A percentile compares a stretch with the other conserved stretches of the same genome.
Evolutionary conservation across 2,888 invertebrate genomes (phyloP).

Genomic region (Panorpa germanica): DNA sequence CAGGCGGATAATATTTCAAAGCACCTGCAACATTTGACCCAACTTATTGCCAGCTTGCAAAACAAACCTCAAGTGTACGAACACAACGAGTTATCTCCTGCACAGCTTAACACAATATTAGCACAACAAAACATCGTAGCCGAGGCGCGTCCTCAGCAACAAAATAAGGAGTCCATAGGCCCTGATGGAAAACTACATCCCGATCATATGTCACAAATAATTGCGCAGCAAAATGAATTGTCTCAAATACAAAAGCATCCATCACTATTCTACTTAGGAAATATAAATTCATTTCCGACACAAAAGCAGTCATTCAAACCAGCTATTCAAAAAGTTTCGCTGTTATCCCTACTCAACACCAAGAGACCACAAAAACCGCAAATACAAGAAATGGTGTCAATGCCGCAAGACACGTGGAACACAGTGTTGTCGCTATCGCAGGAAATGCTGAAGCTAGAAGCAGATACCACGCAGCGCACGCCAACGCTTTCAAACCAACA

Average conservation of each 20-base stretch:
- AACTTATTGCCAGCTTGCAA: constrained; percentile 21
- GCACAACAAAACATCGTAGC: constrained; percentile 23
- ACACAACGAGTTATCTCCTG: constrained; percentile 19
- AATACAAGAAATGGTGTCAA: too few relatives aligned
- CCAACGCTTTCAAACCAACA: neutral
- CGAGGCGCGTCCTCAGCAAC: constrained; percentile 12
- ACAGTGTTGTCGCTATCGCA: too few relatives aligned
- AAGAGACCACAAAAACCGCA: too few relatives aligned
- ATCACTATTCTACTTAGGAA: neutral
- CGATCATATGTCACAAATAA: constrained; percentile 11
- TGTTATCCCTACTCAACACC: too few relatives aligned
- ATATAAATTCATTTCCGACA: neutral
- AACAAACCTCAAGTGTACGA: constrained; percentile 8
- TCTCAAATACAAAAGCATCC: neutral
- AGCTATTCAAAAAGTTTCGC: too few relatives aligned
- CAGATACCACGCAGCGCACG: too few relatives aligned
- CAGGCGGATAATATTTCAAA: constrained; percentile 21
- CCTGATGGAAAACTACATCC: constrained; percentile 13
- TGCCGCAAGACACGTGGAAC: too few relatives aligned
- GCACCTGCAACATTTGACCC: constrained; percentile 22
- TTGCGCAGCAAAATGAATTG: constrained; percentile 12
- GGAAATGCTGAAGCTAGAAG: too few relatives aligned
- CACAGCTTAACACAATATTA: constrained; percentile 23
- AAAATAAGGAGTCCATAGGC: constrained; percentile 10
- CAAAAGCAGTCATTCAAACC: constrained; percentile 17